Conservation (phyloP, 2,888 invertebrate species). For the Hirtodrosophila cameraria region DNA sequence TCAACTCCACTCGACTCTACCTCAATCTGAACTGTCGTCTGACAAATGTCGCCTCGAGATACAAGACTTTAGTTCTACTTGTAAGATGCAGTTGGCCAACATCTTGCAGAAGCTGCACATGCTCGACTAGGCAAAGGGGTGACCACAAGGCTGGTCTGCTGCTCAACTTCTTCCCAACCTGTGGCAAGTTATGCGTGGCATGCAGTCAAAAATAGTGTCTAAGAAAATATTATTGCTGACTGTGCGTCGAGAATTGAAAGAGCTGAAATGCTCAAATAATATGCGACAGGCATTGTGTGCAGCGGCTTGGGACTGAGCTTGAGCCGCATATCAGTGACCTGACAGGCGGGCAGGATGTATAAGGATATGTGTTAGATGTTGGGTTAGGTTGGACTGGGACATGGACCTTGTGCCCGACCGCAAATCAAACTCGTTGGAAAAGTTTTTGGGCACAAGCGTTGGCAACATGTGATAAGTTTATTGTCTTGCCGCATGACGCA, state of each 20-base stretch:
- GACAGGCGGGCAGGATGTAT: slow-evolving; percentile 66
- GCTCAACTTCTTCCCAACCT: slow-evolving; percentile 4
- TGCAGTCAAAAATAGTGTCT: slow-evolving; percentile 58
- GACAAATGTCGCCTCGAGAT: slow-evolving; percentile 68
- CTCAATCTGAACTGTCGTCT: slow-evolving; percentile 33
- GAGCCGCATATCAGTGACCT: slow-evolving; percentile 80
- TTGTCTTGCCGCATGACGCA: slow-evolving; percentile 74
- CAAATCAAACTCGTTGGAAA: slow-evolving; percentile 74
- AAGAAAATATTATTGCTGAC: slow-evolving; percentile 76
- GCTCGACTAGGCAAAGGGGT: slow-evolving; percentile 35
- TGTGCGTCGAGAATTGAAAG: slow-evolving; percentile 50
- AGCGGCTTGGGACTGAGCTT: slow-evolving; percentile 26
- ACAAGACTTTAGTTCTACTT: slow-evolving; percentile 30
- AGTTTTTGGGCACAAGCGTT: slow-evolving; percentile 52
- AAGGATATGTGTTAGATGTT: slow-evolving; percentile 40
- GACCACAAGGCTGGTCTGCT: slow-evolving; percentile 51
- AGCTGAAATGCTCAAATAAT: slow-evolving; percentile 52
- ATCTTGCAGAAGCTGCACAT: slow-evolving; percentile 46
- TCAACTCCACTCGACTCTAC: slow-evolving; percentile 12
- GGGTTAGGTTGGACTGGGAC: neutral
- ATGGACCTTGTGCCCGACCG: slow-evolving; percentile 41
- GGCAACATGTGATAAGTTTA: slow-evolving; percentile 79
- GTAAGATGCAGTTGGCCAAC: slow-evolving; percentile 54
- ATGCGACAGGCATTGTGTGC: slow-evolving; percentile 12
- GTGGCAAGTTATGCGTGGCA: slow-evolving; percentile 57